Evolutionary conservation across 2,888 invertebrate species (phyloP), one percentile per base, ranked within the genome.

Genomic region (Auanema freiburgensis): DNA sequence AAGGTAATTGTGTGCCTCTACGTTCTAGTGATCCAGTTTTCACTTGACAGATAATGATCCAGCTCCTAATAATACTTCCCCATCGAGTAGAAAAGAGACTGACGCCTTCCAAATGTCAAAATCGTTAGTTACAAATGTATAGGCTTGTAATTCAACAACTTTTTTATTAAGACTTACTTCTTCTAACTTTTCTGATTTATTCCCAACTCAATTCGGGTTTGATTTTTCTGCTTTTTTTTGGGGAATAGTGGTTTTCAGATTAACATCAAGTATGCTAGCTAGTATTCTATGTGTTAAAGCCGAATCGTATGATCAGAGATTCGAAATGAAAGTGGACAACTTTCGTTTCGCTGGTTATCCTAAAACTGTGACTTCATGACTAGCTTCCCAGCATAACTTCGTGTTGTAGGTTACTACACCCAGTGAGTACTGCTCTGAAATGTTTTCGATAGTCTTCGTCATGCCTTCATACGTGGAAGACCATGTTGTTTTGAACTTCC

Each of bases 261-360:
- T 80, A 52, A 65, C 73, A 10, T 65, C 73, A 6, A 68, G 68
- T 44, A 73, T 78, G 67, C 64, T 80, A n/a, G 76, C 74, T 0
- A 59, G 71, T 8, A 63, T 76, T 16, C 63, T 80, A 10, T 71
- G 68, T 55, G 71, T 74, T n/a, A 77, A 76, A 46, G 66, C 69
- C 42, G 63, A 61, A n/a, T 63, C 57, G 2, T 64, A 61, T 44
- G 72, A 75, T 41, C 59, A 71, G 46, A 66, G 69, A 8, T 78
- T 80, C 59, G 76, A 74, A 42, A 56, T 77, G 63, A 72, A 74
- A 63, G 69, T 80, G 23, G 77, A 80, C 63, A 78, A 74, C 40
- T 65, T 71, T 44, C 63, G 79, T 43, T 80, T 76, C 58, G 79
- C 74, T 12, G 79, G 76, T 12, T 76, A 67, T 58, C 78, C 79